Conservation (phyloP, 2,113 vertebrate species). For the Sylvilagus bachmani region DNA sequence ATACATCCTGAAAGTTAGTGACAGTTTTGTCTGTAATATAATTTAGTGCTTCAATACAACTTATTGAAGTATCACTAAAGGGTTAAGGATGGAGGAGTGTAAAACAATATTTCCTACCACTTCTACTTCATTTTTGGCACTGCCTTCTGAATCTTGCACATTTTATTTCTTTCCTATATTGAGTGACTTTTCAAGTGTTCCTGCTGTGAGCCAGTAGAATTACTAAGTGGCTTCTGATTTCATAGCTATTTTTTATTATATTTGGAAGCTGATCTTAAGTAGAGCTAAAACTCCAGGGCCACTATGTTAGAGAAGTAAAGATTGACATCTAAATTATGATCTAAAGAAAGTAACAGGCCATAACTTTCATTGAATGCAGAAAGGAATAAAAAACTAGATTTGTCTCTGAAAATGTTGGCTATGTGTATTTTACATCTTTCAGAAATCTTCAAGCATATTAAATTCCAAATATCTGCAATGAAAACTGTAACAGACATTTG, state of each 20-base stretch:
- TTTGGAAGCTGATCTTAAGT: constrained; percentile 80
- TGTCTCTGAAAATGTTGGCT: constrained; percentile 65
- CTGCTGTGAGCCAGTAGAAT: constrained; percentile 76
- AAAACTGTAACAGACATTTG: constrained; percentile 59
- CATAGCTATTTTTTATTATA: constrained; percentile 82
- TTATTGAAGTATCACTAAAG: constrained; percentile 54
- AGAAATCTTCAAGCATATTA: constrained; percentile 64
- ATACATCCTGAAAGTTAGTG: constrained; percentile 18
- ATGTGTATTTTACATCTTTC: constrained; percentile 59
- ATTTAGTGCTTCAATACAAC: constrained; percentile 36
- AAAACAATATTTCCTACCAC: constrained; percentile 70
- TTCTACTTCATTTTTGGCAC: constrained; percentile 67
- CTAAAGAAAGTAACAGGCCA: constrained; percentile 71
- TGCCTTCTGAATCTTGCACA: constrained; percentile 70
- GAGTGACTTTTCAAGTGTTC: constrained; percentile 81
- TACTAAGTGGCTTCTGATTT: constrained; percentile 84
- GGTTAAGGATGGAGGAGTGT: constrained; percentile 61
- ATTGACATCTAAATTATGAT: constrained; percentile 83
- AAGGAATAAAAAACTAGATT: constrained; percentile 63
- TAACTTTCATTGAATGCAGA: constrained; percentile 66
- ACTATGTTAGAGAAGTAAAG: constrained; percentile 81
- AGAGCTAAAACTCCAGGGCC: constrained; percentile 79
- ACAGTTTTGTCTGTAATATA: not conserved
- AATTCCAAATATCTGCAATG: constrained; percentile 58
- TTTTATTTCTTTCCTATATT: constrained; percentile 77